Conservation (phyloP, 1,140 invertebrate species). For the Penaeus japonicus region DNA sequence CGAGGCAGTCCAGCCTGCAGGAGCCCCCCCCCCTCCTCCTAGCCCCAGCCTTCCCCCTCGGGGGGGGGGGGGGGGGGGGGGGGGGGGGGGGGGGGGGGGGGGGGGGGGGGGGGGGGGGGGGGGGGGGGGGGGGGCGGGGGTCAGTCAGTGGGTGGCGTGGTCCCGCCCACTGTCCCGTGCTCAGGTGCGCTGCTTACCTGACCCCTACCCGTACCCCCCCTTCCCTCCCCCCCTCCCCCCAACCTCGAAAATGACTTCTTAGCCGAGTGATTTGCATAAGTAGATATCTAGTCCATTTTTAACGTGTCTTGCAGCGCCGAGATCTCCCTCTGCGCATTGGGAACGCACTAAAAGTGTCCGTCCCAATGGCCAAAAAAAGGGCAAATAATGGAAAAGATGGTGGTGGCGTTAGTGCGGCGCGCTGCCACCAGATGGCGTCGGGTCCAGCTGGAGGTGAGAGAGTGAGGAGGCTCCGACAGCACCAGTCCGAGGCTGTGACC, state of each 20-base stretch:
- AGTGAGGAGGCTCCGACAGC: constrained; percentile 22
- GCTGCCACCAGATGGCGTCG: constrained; percentile 36
- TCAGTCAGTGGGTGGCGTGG: not conserved
- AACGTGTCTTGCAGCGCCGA: no score
- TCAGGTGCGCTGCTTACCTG: not conserved
- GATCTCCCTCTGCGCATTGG: no score
- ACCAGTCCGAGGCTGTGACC: constrained; percentile 43
- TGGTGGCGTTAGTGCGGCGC: not conserved
- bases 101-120: not conserved
- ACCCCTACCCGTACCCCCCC: not conserved
- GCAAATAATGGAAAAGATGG: constrained; percentile 17
- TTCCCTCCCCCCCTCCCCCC: not conserved
- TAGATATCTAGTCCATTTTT: no score
- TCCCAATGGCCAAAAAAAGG: no score
- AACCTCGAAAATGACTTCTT: not conserved
- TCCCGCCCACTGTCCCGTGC: constrained; percentile 29
- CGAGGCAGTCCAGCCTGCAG: no score
- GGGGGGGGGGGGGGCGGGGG: not conserved
- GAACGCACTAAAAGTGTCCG: no score
- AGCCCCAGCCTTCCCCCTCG: not conserved
- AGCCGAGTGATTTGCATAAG: no score
- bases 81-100: not conserved
- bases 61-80: not conserved
- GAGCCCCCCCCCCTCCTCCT: no score
- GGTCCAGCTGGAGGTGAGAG: constrained; percentile 44